Conservation (phyloP, 2,113 vertebrate species). For the Illadopsis cleaveri region DNA sequence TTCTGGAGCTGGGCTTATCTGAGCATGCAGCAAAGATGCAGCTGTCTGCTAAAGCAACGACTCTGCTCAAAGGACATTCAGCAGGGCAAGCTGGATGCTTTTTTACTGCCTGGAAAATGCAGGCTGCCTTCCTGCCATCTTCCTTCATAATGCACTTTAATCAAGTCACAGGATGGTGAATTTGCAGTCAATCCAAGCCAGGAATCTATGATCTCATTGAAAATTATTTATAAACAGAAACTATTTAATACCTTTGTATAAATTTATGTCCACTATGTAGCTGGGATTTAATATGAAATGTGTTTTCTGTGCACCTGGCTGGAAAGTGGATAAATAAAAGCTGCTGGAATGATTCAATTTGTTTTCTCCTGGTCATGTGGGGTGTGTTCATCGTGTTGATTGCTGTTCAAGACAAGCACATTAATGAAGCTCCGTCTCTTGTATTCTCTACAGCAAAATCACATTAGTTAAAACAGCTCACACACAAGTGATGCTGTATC, state of each 20-base stretch:
- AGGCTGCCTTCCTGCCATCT: constrained; percentile 6
- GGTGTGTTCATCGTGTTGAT: neutral
- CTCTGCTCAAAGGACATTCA: neutral
- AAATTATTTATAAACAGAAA: constrained; percentile 26
- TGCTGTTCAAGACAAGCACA: neutral
- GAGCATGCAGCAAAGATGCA: neutral
- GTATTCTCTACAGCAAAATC: neutral
- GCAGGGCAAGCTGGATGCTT: neutral
- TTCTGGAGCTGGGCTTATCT: constrained; percentile 30
- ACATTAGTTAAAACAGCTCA: neutral
- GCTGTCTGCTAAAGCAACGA: neutral
- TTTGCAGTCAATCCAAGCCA: neutral
- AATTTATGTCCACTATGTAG: neutral
- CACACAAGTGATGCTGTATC: neutral
- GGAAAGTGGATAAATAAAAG: neutral
- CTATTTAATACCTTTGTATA: neutral
- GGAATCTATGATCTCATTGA: neutral
- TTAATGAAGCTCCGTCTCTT: neutral
- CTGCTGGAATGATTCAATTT: neutral
- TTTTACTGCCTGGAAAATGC: neutral
- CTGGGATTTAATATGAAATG: neutral
- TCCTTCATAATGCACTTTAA: constrained; percentile 20
- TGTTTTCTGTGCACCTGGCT: neutral
- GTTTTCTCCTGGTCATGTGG: neutral
- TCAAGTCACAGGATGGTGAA: neutral